Evolutionary conservation across 2,888 invertebrate species (phyloP).

Genomic region (Leptothorax acervorum): DNA sequence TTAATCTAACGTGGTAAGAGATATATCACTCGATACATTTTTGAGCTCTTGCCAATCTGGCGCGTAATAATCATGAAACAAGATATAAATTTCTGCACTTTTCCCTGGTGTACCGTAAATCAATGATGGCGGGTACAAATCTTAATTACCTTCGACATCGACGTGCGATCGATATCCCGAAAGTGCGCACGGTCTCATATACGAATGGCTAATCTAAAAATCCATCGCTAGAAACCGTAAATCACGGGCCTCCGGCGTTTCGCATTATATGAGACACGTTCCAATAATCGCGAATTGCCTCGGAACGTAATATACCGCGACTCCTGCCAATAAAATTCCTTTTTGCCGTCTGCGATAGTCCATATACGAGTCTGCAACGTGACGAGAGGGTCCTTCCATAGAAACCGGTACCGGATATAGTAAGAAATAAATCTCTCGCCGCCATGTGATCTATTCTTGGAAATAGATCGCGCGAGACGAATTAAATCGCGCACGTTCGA

Average conservation of each 20-base stretch:
- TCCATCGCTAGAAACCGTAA: constrained; percentile 37
- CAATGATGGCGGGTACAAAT: constrained; percentile 1
- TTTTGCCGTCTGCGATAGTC: constrained; percentile 52
- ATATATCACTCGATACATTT: not conserved
- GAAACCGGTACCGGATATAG: constrained; percentile 44
- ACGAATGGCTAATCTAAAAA: constrained; percentile 50
- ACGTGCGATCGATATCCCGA: not conserved
- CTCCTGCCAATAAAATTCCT: constrained; percentile 57
- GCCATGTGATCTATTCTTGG: constrained; percentile 29
- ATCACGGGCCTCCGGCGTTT: constrained; percentile 42
- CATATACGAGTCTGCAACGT: constrained; percentile 50
- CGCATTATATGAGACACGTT: constrained; percentile 60
- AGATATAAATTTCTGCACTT: not conserved
- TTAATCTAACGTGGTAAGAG: not conserved
- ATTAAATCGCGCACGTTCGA: constrained; percentile 50
- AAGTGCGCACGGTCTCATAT: not conserved
- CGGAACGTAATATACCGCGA: constrained; percentile 57
- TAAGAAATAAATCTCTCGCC: constrained; percentile 40
- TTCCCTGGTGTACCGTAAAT: not conserved
- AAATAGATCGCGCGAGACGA: constrained; percentile 40
- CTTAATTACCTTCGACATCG: constrained; percentile 28
- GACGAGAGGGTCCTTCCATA: constrained; percentile 44
- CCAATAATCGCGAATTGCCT: constrained; percentile 59
- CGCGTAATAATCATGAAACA: not conserved
- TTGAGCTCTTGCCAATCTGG: not conserved